Evolutionary conservation across 2,888 invertebrate species (phyloP), one percentile per base, ranked within the genome.

Genomic region (Amblyjoppa proteus): DNA sequence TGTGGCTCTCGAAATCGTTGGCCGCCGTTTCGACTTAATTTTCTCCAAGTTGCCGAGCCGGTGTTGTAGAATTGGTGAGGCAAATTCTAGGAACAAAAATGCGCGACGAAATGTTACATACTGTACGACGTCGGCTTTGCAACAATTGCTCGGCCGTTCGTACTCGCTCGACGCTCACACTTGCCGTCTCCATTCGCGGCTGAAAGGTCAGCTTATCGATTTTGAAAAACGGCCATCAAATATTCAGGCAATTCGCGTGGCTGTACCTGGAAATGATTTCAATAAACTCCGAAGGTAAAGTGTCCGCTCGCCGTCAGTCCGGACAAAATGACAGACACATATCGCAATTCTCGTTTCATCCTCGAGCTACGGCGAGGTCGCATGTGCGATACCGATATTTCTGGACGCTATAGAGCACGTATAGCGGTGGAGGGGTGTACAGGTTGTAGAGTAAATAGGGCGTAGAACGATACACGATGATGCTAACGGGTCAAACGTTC

Each of bases 401-500:
- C 68, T 41, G 38, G 7, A 41, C 41, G 41, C 68, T 41, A n/a
- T 66, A 41, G 68, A 25, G 38, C 38, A 41, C 41, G 58, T 28
- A 41, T 11, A 25, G 68, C 11, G 13, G 5, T 4, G 16, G 68
- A 38, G 68, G 38, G 38, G 56, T 34, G 53, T 49, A 68, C 68
- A 77, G 75, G 69, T 69, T 74, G 61, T 68, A 56, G 70, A 78
- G 81, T 76, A 84, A 86, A 84, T 86, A 82, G 84, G 82, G 86
- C 84, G 81, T 31, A 82, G 75, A 64, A 69, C 75, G 84, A 86
- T 85, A 84, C 76, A 80, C 61, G 71, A 81, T 68, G 81, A 86
- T 81, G 84, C 83, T 79, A 84, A 79, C 81, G 84, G 83, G 82
- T 85, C 85, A 79, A 83, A 85, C 75, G 85, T 83, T 87, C 70